Percentiles rank a stretch among this genome's conserved stretches.
These are phyloP conservation scores for Cassiopea andromeda DNA, from an alignment of 30 jellyfish, hydroid and myxozoan genomes.

Conservation along the genomic window DNA sequence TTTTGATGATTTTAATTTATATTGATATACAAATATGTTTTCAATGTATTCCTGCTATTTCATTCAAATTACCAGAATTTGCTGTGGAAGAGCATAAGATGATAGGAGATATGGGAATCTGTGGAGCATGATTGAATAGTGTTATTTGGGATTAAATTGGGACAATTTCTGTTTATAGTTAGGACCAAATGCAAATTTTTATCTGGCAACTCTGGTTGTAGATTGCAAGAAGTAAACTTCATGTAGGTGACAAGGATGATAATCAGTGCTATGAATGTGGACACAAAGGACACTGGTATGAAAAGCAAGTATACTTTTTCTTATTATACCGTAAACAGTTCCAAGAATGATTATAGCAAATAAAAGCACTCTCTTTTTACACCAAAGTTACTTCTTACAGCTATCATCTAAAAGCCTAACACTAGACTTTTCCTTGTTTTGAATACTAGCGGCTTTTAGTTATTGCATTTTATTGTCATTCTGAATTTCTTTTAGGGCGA, in stretches of 20 bases:
- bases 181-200: not conserved
- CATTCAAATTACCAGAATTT: too few relatives aligned
- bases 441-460: not conserved
- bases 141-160: not conserved
- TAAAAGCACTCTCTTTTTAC: too few relatives aligned
- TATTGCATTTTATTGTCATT: not conserved
- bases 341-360: too few relatives aligned
- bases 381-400: too few relatives aligned
- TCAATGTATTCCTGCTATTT: too few relatives aligned
- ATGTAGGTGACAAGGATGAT: conserved; percentile 87
- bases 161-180: too few relatives aligned
- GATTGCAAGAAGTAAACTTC: conserved; percentile 91
- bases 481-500: conserved; percentile 72
- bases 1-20: too few relatives aligned
- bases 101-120: too few relatives aligned
- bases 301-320: not conserved
- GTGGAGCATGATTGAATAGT: not conserved
- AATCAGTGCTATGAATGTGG: conserved; percentile 93
- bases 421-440: not conserved
- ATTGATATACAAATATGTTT: too few relatives aligned
- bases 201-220: not conserved
- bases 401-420: too few relatives aligned
- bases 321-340: too few relatives aligned
- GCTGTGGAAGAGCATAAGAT: too few relatives aligned
- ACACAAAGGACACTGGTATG: conserved; percentile 89